Base-by-base conservation (phyloP, 2,888 invertebrate genomes). In the Xiphydria camelus region DNA sequence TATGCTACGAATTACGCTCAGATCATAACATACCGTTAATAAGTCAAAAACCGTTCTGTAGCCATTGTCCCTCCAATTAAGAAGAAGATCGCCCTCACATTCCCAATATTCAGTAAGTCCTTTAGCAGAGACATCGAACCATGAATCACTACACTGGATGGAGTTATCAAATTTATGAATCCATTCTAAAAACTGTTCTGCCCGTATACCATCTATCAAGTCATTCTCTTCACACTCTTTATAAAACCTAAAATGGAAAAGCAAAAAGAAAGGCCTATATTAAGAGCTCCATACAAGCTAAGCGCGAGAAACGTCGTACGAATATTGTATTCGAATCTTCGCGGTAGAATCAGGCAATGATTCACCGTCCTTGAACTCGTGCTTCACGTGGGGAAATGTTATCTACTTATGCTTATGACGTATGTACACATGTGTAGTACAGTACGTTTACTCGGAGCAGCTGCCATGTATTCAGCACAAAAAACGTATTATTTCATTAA, bases 61-160 rank as follows among this genome's bases (percentile, higher is more conserved):
- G 1, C 90, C 90, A 49, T 79, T 82, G 40, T 83, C 81, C 57
- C 86, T 88, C 91, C 90, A 93, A 62, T 87, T 83, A 3, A 88
- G 76, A 57, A 85, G 70, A 10, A 77, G 75, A 62, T 89, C 84
- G 0, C 92, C 92, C 5, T 85, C 83, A 64, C 88, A 88, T 0
- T 77, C 75, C 81, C 83, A 79, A 63, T 84, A 86, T 51, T 86
- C 82, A 1, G 79, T 70, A 25, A 85, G 76, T 0, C 85, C 85
- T 46, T 76, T 76, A 0, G 86, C 79, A 0, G 91, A 89, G 34
- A 88, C 82, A 29, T 85, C 79, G 76, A 81, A 77, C 83, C 90
- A 77, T 69, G 82, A 69, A 77, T 82, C 80, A 54, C 87, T 77
- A 40, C 86, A 82, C 75, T 88, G 80, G 66, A 79, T 65, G 4